Percentiles rank a stretch among this genome's conserved stretches.
These are phyloP conservation scores for Heliothis subflexa DNA, from an alignment of 1,140 invertebrate species.

Conservation along the genomic window DNA sequence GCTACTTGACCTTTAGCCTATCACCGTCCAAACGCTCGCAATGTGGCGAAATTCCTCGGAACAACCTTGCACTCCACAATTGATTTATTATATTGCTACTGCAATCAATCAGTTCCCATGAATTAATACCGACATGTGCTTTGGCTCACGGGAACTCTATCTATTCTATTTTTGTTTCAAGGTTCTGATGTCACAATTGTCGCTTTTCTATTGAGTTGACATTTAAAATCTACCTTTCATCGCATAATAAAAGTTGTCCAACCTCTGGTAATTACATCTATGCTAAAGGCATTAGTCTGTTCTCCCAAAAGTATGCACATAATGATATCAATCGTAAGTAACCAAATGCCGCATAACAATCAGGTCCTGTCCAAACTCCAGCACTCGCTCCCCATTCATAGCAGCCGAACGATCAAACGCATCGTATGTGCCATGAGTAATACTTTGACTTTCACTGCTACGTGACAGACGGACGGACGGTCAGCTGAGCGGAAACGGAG, in stretches of 20 bases:
- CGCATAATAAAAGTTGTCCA: too few species aligned
- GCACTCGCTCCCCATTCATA: constrained; percentile 17
- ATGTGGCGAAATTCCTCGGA: constrained; percentile 1
- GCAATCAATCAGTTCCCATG: constrained; percentile 21
- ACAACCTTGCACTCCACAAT: constrained; percentile 18
- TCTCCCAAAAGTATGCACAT: neutral
- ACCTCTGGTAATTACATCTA: neutral
- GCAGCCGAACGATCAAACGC: neutral
- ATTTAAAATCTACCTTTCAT: too few species aligned
- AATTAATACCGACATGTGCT: neutral
- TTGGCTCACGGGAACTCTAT: neutral
- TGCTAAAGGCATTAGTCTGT: neutral
- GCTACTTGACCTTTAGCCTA: neutral
- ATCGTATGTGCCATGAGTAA: constrained; percentile 54
- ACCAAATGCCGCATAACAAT: constrained; percentile 1
- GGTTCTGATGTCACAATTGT: neutral
- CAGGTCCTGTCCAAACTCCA: neutral
- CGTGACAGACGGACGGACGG: constrained; percentile 60
- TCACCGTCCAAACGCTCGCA: neutral
- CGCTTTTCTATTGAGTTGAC: too few species aligned
- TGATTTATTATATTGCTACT: constrained; percentile 10
- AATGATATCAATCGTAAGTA: constrained; percentile 5
- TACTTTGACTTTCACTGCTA: constrained; percentile 72
- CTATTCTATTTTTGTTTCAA: neutral
- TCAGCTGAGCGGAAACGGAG: constrained; percentile 77